Conservation (phyloP, 2,113 vertebrate genomes). For the Myotis brandtii region DNA sequence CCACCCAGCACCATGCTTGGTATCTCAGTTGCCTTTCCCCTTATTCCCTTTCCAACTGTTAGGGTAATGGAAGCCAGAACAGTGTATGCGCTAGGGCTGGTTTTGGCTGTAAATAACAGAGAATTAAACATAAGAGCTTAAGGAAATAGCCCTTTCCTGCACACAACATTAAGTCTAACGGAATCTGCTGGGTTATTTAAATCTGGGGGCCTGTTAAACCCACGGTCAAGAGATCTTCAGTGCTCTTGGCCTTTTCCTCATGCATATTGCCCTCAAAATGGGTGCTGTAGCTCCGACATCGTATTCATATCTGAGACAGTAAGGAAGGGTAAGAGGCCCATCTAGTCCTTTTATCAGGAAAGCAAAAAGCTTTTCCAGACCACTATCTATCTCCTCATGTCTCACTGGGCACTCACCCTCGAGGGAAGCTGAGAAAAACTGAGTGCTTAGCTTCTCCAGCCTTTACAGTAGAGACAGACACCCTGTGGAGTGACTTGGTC, state of each 20-base stretch:
- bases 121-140: neutral
- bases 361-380: neutral
- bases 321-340: neutral
- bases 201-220: neutral
- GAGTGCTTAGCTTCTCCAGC: neutral
- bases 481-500: neutral
- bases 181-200: neutral
- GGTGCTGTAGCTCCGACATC: neutral
- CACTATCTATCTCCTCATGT: neutral
- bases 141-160: neutral
- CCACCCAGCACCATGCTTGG: neutral
- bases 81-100: neutral
- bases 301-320: neutral
- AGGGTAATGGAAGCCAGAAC: neutral
- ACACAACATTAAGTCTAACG: neutral
- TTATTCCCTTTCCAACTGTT: neutral
- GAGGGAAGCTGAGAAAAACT: neutral
- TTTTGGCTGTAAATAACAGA: conserved; percentile 51
- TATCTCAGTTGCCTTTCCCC: neutral
- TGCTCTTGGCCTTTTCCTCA: conserved; percentile 25
- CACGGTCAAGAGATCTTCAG: neutral
- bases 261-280: conserved; percentile 19
- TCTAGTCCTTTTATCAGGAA: neutral
- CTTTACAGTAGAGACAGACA: neutral
- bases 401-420: neutral